Evolutionary conservation across 2,888 invertebrate genomes (phyloP).

Genomic region (Azorinus chamasolen): DNA sequence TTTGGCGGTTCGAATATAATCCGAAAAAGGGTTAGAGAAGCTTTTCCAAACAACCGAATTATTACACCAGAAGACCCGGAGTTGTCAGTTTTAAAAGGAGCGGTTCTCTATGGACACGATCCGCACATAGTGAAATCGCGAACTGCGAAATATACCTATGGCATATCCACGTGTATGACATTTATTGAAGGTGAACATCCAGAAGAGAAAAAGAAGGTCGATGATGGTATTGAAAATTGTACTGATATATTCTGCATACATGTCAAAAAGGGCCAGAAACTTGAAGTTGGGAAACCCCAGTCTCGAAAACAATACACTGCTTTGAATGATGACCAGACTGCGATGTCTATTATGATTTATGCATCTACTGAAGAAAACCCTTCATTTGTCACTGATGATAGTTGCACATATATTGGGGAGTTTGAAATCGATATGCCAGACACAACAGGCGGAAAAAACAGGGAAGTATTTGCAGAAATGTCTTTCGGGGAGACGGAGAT

Average conservation of each 20-base stretch:
- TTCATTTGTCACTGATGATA: conserved; percentile 18
- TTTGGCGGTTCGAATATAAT: conserved; percentile 64
- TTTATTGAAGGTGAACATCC: conserved; percentile 53
- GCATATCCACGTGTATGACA: conserved; percentile 17
- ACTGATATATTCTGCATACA: conserved; percentile 34
- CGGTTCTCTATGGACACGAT: conserved; percentile 65
- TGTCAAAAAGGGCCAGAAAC: conserved; percentile 32
- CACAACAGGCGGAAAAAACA: conserved; percentile 2
- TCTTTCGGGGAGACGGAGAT: conserved; percentile 43
- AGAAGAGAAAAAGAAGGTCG: conserved; percentile 16
- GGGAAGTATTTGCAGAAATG: conserved; percentile 29
- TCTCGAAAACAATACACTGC: conserved; percentile 23
- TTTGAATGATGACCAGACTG: conserved; percentile 1
- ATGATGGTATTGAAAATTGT: conserved; percentile 27
- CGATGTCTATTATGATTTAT: conserved; percentile 26
- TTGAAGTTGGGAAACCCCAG: conserved; percentile 24
- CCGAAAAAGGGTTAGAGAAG: conserved; percentile 33
- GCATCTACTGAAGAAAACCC: conserved; percentile 30
- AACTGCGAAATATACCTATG: conserved; percentile 63
- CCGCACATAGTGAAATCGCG: conserved; percentile 48
- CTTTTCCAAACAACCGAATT: conserved; percentile 42
- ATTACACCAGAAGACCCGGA: conserved; percentile 65
- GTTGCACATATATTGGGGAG: conserved; percentile 30
- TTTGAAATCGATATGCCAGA: conserved; percentile 20
- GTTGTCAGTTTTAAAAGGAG: conserved; percentile 66